phyloP scores from a whole-genome alignment of 2,113 vertebrate species.

The Amia ocellicauda region DNA sequence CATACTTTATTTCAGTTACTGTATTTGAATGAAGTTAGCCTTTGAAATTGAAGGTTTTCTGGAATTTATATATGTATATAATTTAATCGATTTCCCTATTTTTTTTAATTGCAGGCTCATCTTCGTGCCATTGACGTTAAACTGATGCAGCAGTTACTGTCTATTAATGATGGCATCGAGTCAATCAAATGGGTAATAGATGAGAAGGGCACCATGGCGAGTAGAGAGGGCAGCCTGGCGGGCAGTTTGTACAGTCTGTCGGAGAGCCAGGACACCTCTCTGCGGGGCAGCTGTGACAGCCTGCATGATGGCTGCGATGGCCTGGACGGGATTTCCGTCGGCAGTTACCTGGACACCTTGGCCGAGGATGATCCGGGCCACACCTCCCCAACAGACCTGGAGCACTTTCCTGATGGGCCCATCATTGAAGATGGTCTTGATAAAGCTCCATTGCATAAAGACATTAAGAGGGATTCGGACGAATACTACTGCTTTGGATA shows the following conservation, averaged over 20 bases:
- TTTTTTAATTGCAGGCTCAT: constrained; percentile 62
- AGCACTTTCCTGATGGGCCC: constrained; percentile 74
- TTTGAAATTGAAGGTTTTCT: too few species aligned
- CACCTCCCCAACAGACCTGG: constrained; percentile 76
- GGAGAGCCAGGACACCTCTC: constrained; percentile 83
- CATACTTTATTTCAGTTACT: too few species aligned
- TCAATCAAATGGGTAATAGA: constrained; percentile 94
- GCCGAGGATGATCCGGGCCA: constrained; percentile 80
- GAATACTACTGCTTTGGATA: constrained; percentile 95
- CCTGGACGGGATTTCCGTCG: constrained; percentile 86
- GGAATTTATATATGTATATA: too few species aligned
- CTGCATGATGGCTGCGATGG: constrained; percentile 80
- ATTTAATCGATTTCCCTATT: too few species aligned
- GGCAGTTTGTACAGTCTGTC: constrained; percentile 88
- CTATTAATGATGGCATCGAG: constrained; percentile 94
- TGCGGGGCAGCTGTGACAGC: constrained; percentile 78
- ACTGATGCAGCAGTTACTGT: constrained; percentile 91
- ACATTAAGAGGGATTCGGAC: constrained; percentile 75
- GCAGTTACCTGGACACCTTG: constrained; percentile 93
- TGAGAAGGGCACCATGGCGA: constrained; percentile 78
- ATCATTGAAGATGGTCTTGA: constrained; percentile 59
- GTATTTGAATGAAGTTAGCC: too few species aligned
- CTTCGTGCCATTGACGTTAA: constrained; percentile 87
- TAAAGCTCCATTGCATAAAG: constrained; percentile 65
- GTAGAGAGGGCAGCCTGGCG: constrained; percentile 84